Evolutionary conservation across 2,888 invertebrate genomes (phyloP), one percentile per base, ranked within the genome.

Genomic region (Scotopteryx bipunctaria): DNA sequence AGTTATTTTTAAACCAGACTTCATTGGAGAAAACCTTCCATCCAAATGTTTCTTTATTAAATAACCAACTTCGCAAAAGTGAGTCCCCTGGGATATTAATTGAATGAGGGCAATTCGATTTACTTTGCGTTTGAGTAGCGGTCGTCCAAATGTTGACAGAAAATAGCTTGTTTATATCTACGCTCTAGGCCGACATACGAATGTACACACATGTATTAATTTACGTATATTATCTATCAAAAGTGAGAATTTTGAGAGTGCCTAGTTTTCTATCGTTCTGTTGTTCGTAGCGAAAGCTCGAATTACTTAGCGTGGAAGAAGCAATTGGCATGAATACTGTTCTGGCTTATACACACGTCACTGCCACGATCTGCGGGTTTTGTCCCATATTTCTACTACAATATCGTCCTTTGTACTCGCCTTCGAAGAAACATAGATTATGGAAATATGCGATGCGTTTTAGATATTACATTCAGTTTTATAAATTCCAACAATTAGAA

Each of bases 301-400:
- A 29, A 27, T 46, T 49, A 44, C 45, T 45, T 47, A 54, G 46
- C 33, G 46, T 27, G 21, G 37, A 58, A 31, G 43, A 50, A 54
- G 45, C 40, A 49, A 56, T 55, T 57, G 56, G 58, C 59, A 57
- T 57, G 52, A 59, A 57, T 55, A 50, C 52, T 37, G 40, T 41
- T 35, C 55, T 35, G 48, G 48, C 48, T 56, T 56, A n/a, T n/a
- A 50, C 47, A 58, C 54, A 49, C 44, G 54, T 61, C 54, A 61
- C 55, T 51, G 47, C 36, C 41, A 44, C 53, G 47, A 31, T 23
- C 37, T 46, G 43, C 43, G 37, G 47, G 44, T 49, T 48, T 32
- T 50, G 58, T 46, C 42, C 54, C 29, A 49, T 56, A 58, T 58
- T 61, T 46, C 48, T 45, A 51, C 49, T 42, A 51, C 46, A 48